These are phyloP conservation scores for Trachelipus rathkii DNA, from an alignment of 1,140 invertebrate species.

Conservation along the genomic window DNA sequence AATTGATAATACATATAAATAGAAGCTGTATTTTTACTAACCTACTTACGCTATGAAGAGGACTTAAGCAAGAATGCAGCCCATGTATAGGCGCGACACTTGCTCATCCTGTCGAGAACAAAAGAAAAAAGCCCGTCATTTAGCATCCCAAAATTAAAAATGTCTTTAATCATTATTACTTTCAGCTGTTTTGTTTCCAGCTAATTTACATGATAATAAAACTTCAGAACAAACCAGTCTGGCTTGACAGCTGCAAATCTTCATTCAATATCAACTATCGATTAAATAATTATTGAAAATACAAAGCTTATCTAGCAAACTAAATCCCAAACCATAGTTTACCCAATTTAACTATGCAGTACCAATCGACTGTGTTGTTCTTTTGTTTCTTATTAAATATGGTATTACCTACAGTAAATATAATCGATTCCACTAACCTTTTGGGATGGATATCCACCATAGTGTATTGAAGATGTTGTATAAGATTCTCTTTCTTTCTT, in stretches of 20 bases:
- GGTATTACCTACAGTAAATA: not conserved
- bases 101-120: conserved; percentile 5
- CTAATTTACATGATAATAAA: not conserved
- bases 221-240: conserved; percentile 1
- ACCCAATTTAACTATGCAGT: conserved; percentile 4
- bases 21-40: not conserved
- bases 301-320: too few species aligned
- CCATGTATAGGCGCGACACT: conserved; percentile 10
- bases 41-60: not conserved
- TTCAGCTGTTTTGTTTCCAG: not conserved
- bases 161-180: not conserved
- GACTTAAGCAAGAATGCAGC: conserved; percentile 9
- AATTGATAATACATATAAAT: not conserved
- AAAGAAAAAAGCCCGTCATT: not conserved
- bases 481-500: conserved; percentile 20
- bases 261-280: too few species aligned
- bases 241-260: conserved; percentile 6
- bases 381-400: not conserved
- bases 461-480: not conserved
- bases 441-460: not conserved
- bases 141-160: not conserved
- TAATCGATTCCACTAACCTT: not conserved
- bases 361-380: conserved; percentile 11
- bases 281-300: too few species aligned
- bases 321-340: too few species aligned